Conservation (phyloP, 2,113 vertebrate genomes). For the Theristicus caerulescens region DNA sequence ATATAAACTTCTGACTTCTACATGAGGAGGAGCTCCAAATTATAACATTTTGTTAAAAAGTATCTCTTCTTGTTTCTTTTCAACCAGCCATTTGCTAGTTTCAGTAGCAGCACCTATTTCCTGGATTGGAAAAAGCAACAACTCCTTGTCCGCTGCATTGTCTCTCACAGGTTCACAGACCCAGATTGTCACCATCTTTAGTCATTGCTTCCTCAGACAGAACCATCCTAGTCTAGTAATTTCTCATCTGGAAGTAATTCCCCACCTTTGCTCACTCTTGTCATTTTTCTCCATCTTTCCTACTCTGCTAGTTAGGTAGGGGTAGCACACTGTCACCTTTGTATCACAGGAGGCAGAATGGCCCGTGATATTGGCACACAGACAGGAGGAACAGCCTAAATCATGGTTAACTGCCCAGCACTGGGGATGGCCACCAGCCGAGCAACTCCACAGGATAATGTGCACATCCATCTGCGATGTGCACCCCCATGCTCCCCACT, state of each 20-base stretch:
- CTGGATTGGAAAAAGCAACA: not conserved
- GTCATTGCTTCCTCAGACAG: not conserved
- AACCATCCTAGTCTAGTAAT: not conserved
- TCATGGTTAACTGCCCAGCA: not conserved
- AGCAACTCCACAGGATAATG: not conserved
- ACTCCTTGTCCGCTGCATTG: not conserved
- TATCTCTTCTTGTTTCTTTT: not conserved
- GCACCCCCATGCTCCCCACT: not conserved
- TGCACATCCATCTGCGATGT: not conserved
- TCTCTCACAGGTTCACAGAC: not conserved
- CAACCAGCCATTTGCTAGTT: not conserved
- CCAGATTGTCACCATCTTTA: not conserved
- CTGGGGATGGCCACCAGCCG: not conserved
- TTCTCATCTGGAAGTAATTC: not conserved
- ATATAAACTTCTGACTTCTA: not conserved
- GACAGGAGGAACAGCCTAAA: not conserved
- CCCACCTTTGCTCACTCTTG: not conserved
- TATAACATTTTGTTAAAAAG: not conserved
- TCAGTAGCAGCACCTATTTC: not conserved
- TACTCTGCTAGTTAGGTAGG: too few relatives aligned
- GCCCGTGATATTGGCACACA: fast-evolving
- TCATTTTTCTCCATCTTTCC: not conserved
- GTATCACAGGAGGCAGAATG: not conserved
- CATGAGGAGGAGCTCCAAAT: not conserved
- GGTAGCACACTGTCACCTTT: not conserved